Conservation (phyloP, 2,888 invertebrate species). For the Amblyteles armatorius region DNA sequence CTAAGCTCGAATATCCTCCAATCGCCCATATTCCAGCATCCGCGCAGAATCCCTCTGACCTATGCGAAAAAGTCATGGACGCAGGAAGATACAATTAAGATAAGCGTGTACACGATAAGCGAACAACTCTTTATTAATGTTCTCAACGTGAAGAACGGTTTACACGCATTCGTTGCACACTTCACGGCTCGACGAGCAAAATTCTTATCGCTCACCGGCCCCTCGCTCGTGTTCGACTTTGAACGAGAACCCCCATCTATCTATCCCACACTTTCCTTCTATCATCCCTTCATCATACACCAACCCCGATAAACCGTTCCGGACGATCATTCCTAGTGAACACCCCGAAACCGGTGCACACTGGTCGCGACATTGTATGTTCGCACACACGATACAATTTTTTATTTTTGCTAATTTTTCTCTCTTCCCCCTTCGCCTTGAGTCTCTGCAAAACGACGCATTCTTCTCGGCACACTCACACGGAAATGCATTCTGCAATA, state of each 20-base stretch:
- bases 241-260: conserved; percentile 48
- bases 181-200: conserved; percentile 59
- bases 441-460: conserved; percentile 24
- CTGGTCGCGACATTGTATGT: background rate
- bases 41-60: conserved; percentile 27
- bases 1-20: background rate
- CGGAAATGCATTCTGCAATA: too few relatives aligned
- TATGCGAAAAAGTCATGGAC: conserved; percentile 29
- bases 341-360: conserved; percentile 14
- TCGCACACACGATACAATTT: background rate
- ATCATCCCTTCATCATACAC: conserved; percentile 1
- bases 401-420: conserved; percentile 6
- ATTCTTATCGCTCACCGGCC: conserved; percentile 47
- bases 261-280: conserved; percentile 15
- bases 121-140: conserved; percentile 60
- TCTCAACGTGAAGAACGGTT: conserved; percentile 36
- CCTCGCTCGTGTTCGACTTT: conserved; percentile 42
- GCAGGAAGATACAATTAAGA: conserved; percentile 56
- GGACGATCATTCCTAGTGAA: background rate
- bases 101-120: conserved; percentile 17
- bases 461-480: too few relatives aligned
- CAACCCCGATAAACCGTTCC: background rate
- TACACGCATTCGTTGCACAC: conserved; percentile 37
- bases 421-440: conserved; percentile 38
- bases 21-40: background rate